Evolutionary conservation across 2,113 vertebrate species (phyloP).

Genomic region (Scomber japonicus): DNA sequence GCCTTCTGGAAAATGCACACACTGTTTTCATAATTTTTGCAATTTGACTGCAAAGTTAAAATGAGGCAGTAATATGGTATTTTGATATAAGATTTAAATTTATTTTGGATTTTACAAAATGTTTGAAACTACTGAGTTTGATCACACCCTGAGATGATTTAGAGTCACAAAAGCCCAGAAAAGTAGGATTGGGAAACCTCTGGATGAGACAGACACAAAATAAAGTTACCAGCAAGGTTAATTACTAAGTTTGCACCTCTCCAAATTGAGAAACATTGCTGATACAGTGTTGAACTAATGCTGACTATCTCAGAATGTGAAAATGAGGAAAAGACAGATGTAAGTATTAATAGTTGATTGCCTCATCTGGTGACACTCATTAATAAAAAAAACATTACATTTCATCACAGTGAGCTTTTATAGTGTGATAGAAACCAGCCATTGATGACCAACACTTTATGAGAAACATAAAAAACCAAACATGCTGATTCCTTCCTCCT

Average conservation of each 20-base stretch:
- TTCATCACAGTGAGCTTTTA: neutral
- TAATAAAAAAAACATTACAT: neutral
- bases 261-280: neutral
- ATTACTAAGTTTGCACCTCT: neutral
- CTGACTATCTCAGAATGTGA: too few relatives aligned
- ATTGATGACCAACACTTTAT: neutral
- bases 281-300: neutral
- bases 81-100: neutral
- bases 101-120: neutral
- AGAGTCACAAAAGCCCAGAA: too few relatives aligned
- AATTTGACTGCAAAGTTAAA: neutral
- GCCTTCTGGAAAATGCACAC: slow-evolving; percentile 12
- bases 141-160: neutral
- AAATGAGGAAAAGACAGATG: neutral
- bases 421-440: neutral
- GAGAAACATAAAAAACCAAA: neutral
- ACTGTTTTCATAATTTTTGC: neutral
- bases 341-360: neutral
- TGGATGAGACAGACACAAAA: neutral
- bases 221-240: neutral
- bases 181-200: neutral
- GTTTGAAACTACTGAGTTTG: neutral
- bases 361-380: neutral
- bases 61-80: neutral
- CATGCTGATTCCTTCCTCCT: neutral